These are phyloP conservation scores for Mylabris sibirica DNA, from an alignment of 2,888 invertebrate genomes.

Conservation along the genomic window DNA sequence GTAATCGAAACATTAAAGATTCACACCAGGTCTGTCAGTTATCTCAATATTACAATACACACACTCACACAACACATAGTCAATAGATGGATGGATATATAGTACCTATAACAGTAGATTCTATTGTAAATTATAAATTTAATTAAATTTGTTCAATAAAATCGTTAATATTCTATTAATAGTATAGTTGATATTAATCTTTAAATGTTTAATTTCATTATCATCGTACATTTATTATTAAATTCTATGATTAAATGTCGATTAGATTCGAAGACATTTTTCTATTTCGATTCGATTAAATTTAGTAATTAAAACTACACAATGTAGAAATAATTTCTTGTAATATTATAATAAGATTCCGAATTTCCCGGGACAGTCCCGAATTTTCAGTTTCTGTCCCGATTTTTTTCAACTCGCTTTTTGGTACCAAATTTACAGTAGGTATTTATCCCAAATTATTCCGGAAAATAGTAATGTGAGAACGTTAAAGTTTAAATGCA, in stretches of 20 bases:
- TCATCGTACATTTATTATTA: constrained; percentile 43
- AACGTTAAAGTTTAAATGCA: too few species aligned
- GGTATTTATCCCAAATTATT: too few species aligned
- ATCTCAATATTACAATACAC: constrained; percentile 40
- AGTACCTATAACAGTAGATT: constrained; percentile 25
- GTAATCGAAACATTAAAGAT: constrained; percentile 59
- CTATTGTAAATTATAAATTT: constrained; percentile 50
- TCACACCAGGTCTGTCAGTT: constrained; percentile 47
- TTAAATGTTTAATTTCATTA: constrained; percentile 50
- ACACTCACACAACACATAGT: constrained; percentile 16
- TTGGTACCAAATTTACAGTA: too few species aligned
- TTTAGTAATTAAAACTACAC: too few species aligned
- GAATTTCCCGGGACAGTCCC: too few species aligned
- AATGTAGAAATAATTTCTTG: too few species aligned
- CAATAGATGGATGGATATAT: constrained; percentile 24
- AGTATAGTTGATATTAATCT: constrained; percentile 51
- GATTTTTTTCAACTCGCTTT: too few species aligned
- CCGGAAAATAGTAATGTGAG: too few species aligned
- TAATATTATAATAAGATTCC: too few species aligned
- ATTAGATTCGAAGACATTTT: background rate
- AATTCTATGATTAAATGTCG: constrained; percentile 19
- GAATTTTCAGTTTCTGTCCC: too few species aligned
- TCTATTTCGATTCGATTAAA: background rate
- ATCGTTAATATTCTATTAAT: constrained; percentile 51
- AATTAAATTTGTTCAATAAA: constrained; percentile 50